Conservation (phyloP, 1,140 invertebrate species). For the Drosophila pruinosa region DNA sequence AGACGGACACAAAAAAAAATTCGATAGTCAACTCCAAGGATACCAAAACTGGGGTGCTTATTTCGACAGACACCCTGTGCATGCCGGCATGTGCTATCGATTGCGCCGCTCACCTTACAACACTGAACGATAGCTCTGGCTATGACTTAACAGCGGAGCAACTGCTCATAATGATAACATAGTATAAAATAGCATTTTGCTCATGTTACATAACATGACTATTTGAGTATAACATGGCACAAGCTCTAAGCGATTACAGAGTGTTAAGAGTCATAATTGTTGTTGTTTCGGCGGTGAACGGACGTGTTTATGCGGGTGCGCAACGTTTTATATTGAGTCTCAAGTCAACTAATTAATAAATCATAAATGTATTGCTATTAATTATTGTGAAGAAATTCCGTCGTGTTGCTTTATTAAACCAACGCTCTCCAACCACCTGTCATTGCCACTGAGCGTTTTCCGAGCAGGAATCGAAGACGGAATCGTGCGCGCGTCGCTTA, state of each 20-base stretch:
- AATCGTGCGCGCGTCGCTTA: slow-evolving; percentile 46
- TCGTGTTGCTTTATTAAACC: not conserved
- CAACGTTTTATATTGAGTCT: slow-evolving; percentile 17
- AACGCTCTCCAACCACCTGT: slow-evolving; percentile 16
- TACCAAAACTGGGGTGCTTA: slow-evolving; percentile 46
- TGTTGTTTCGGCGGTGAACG: slow-evolving; percentile 33
- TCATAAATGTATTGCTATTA: slow-evolving; percentile 11
- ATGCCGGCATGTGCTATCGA: slow-evolving; percentile 48
- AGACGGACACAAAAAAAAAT: slow-evolving; percentile 50
- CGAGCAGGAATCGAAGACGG: not conserved
- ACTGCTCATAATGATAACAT: not conserved
- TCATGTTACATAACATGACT: not conserved
- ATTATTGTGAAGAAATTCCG: not conserved
- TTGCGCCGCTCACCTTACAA: not conserved
- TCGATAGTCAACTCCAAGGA: slow-evolving; percentile 67
- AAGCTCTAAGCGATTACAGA: slow-evolving; percentile 27
- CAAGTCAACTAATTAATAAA: slow-evolving; percentile 27
- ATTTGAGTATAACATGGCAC: slow-evolving; percentile 15
- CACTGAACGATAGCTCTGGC: not conserved
- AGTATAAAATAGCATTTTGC: not conserved
- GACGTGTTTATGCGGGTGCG: slow-evolving; percentile 45
- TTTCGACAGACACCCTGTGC: slow-evolving; percentile 37
- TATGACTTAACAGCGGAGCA: not conserved
- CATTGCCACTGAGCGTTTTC: not conserved
- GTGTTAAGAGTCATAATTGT: slow-evolving; percentile 36